These are phyloP conservation scores for Adelges cooleyi DNA, from an alignment of 1,140 invertebrate species.

Conservation along the genomic window DNA sequence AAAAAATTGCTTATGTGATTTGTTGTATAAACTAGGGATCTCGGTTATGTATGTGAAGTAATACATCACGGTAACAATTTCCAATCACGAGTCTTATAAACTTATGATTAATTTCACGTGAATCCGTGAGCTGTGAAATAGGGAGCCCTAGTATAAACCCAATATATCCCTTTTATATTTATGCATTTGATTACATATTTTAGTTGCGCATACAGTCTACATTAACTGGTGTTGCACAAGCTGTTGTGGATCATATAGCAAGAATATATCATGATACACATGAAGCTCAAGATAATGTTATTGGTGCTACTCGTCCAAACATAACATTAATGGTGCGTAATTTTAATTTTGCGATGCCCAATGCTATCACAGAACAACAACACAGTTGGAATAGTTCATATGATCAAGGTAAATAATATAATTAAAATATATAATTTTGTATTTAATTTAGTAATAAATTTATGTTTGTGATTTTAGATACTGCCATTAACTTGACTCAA, in stretches of 20 bases:
- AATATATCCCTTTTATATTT: too few species aligned
- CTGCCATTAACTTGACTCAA: slow-evolving; percentile 28
- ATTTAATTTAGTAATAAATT: background rate
- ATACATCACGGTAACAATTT: too few species aligned
- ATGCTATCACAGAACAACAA: slow-evolving; percentile 48
- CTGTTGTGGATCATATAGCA: slow-evolving; percentile 74
- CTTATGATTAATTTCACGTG: too few species aligned
- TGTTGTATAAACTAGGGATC: background rate
- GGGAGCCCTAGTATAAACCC: too few species aligned
- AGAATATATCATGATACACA: slow-evolving; percentile 71
- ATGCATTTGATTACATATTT: slow-evolving; percentile 34
- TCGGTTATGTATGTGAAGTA: too few species aligned
- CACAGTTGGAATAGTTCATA: slow-evolving; percentile 21
- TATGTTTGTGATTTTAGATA: slow-evolving; percentile 18
- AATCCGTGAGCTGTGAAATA: too few species aligned
- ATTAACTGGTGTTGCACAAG: slow-evolving; percentile 70
- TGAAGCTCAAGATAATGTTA: slow-evolving; percentile 41
- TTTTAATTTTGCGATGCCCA: slow-evolving; percentile 67
- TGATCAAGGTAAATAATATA: background rate
- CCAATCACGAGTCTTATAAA: too few species aligned
- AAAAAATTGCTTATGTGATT: background rate
- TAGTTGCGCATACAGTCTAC: slow-evolving; percentile 70
- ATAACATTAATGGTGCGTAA: slow-evolving; percentile 77
- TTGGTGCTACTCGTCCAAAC: slow-evolving; percentile 51
- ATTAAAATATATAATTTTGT: background rate